Percentiles rank a stretch among this genome's conserved stretches.
phyloP scores from a whole-genome alignment of 2,797 vertebrate species.

The Crax fasciolata region DNA sequence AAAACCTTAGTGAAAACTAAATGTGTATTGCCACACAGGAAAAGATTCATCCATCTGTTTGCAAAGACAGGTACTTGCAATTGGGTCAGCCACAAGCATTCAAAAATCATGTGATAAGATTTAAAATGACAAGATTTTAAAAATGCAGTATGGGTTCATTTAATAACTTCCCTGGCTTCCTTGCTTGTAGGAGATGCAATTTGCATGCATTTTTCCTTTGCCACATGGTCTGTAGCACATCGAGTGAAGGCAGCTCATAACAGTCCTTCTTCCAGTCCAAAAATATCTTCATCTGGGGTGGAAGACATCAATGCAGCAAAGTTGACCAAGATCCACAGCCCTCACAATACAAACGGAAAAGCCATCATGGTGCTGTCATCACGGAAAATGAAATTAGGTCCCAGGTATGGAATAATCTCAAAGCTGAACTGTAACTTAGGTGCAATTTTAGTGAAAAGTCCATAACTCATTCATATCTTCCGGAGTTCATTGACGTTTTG shows the following conservation, averaged over 20 bases:
- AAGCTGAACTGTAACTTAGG: not conserved
- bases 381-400: not conserved
- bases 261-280: not conserved
- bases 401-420: not conserved
- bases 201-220: not conserved
- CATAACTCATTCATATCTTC: not conserved
- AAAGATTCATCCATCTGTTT: not conserved
- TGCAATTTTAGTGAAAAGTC: not conserved
- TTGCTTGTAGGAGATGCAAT: not conserved
- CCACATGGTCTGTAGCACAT: not conserved
- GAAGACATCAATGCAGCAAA: accelerated
- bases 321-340: not conserved
- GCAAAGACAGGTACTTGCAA: not conserved
- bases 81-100: not conserved
- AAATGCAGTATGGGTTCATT: not conserved
- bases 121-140: not conserved
- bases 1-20: not conserved
- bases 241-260: accelerated
- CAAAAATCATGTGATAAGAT: not conserved
- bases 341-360: accelerated
- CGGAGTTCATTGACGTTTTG: not conserved
- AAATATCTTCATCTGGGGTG: not conserved
- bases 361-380: not conserved
- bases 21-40: accelerated
- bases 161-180: not conserved